These are phyloP conservation scores for Sebastes baramenuke DNA, from an alignment of 2,797 vertebrate genomes.

Conservation along the genomic window DNA sequence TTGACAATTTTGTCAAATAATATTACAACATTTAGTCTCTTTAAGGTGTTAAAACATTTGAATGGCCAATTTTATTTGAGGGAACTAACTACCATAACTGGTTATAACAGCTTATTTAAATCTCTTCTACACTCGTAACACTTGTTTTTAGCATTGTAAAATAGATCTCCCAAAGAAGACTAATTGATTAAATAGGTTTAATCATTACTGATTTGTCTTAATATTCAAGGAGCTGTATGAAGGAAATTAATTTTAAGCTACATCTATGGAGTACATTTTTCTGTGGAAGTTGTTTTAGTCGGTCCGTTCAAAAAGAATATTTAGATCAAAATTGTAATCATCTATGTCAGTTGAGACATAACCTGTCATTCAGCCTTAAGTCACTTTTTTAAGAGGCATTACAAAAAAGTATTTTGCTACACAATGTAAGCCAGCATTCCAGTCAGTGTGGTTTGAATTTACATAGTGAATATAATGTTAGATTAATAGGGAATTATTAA, in stretches of 20 bases:
- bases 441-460: slow-evolving; percentile 11
- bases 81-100: slow-evolving; percentile 24
- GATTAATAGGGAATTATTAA: not conserved
- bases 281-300: not conserved
- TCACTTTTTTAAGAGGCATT: slow-evolving; percentile 27
- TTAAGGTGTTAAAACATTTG: slow-evolving; percentile 25
- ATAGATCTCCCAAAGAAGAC: slow-evolving; percentile 33
- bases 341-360: not conserved
- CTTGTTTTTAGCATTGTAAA: slow-evolving; percentile 11
- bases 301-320: not conserved
- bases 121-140: not conserved
- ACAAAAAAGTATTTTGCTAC: slow-evolving; percentile 24
- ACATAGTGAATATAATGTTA: not conserved
- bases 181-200: slow-evolving; percentile 17
- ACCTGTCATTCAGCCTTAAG: not conserved
- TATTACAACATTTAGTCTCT: not conserved
- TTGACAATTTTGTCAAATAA: not conserved
- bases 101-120: slow-evolving; percentile 5
- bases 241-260: not conserved
- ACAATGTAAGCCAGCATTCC: not conserved
- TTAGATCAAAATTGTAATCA: not conserved
- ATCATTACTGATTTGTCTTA: not conserved
- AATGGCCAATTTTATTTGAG: not conserved
- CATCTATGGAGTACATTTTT: not conserved
- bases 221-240: not conserved